phyloP scores from a whole-genome alignment of 2,888 invertebrate genomes.

The Ornithoptera alexandrae region DNA sequence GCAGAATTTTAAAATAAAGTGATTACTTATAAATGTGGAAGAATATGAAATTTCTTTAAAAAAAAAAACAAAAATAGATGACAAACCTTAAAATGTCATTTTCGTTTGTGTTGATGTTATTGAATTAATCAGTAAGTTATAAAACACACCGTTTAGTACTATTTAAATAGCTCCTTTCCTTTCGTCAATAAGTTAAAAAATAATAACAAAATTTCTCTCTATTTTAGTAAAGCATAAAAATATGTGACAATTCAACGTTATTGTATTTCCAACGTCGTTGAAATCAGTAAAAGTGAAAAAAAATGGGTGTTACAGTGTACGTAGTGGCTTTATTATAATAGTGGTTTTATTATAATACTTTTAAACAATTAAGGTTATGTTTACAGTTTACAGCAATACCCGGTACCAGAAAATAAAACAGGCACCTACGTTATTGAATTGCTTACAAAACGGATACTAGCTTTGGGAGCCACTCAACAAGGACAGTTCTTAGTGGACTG shows the following conservation, averaged over 20 bases:
- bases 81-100: background rate
- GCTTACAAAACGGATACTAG: conserved; percentile 90
- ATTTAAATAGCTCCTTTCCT: too few species aligned
- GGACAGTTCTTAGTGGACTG: conserved; percentile 97
- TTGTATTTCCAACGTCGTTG: background rate
- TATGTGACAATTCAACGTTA: background rate
- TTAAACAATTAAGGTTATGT: background rate
- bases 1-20: too few species aligned
- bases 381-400: conserved; percentile 89
- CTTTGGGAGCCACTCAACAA: conserved; percentile 91
- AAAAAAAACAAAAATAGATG: too few species aligned
- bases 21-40: too few species aligned
- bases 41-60: too few species aligned
- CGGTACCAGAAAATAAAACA: conserved; percentile 92
- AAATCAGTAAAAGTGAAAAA: background rate
- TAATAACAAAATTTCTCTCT: too few species aligned
- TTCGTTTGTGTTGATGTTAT: background rate
- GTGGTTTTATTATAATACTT: background rate
- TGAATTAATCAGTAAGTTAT: background rate
- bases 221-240: too few species aligned
- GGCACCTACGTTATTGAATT: conserved; percentile 94
- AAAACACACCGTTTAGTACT: too few species aligned
- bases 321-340: conserved; percentile 40
- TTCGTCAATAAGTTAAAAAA: too few species aligned
- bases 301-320: conserved; percentile 84